Conservation (phyloP, 2,888 invertebrate genomes). For the Ophion ellenae region DNA sequence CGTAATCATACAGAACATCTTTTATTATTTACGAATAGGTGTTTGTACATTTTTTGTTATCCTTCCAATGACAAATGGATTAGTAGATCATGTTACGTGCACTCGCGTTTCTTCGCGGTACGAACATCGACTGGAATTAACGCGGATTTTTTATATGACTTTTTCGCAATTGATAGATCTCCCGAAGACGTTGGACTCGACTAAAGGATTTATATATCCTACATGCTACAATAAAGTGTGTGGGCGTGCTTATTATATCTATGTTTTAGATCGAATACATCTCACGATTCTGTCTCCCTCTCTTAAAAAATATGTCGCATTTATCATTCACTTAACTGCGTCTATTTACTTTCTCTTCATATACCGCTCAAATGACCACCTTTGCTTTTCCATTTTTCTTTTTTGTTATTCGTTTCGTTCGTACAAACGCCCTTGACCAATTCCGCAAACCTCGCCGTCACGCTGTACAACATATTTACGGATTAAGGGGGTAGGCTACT, state of each 20-base stretch:
- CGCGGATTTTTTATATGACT: conserved; percentile 34
- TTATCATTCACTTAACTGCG: conserved; percentile 45
- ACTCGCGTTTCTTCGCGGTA: conserved; percentile 62
- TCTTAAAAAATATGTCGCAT: conserved; percentile 74
- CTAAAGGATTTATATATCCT: conserved; percentile 26
- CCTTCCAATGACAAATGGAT: conserved; percentile 75
- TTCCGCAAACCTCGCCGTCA: not conserved
- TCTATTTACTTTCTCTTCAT: conserved; percentile 34
- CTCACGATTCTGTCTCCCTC: conserved; percentile 59
- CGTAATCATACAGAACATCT: conserved; percentile 66
- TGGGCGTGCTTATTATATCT: conserved; percentile 63
- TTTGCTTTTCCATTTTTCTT: not conserved
- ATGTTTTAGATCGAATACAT: conserved; percentile 73
- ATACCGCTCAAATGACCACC: conserved; percentile 19
- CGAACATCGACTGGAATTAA: conserved; percentile 26
- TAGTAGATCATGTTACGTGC: conserved; percentile 70
- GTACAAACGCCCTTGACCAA: not conserved
- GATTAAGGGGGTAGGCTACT: not conserved
- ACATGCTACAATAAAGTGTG: conserved; percentile 36
- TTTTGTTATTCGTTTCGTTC: not conserved
- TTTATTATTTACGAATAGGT: conserved; percentile 75
- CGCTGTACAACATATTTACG: not conserved
- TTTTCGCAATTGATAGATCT: conserved; percentile 59
- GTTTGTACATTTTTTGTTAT: conserved; percentile 74
- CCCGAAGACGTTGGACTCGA: conserved; percentile 47